Conservation (phyloP, 1,140 invertebrate species). For the Sitophilus oryzae region DNA sequence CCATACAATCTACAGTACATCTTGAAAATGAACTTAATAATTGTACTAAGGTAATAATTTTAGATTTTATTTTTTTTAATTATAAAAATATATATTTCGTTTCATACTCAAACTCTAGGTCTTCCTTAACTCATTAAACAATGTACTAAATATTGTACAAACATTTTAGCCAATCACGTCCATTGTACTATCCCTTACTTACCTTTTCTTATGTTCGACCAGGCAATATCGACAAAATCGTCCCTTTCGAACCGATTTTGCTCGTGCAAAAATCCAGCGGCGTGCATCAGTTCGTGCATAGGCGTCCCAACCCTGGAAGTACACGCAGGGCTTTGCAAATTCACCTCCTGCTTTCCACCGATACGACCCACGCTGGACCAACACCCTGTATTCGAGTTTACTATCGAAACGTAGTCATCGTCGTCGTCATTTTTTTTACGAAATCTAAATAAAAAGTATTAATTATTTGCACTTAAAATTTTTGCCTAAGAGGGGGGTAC, state of each 20-base stretch:
- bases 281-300: conserved; percentile 83
- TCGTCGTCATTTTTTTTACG: conserved; percentile 51
- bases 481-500: too few relatives aligned
- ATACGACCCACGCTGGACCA: conserved; percentile 72
- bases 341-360: conserved; percentile 65
- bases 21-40: too few relatives aligned
- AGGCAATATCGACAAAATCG: conserved; percentile 63
- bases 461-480: not conserved
- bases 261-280: conserved; percentile 80
- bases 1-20: too few relatives aligned
- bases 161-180: not conserved
- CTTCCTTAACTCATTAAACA: too few relatives aligned
- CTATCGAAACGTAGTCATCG: conserved; percentile 62
- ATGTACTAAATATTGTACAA: not conserved
- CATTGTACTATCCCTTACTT: too few relatives aligned
- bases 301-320: conserved; percentile 60
- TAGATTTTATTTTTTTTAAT: too few relatives aligned
- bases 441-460: conserved; percentile 23
- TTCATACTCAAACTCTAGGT: too few relatives aligned
- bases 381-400: conserved; percentile 64
- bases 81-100: too few relatives aligned
- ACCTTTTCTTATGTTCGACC: conserved; percentile 66
- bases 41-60: too few relatives aligned
- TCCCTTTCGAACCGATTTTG: conserved; percentile 78
- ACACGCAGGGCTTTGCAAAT: conserved; percentile 56